Conservation (phyloP, 2,797 vertebrate species). For the Trichosurus vulpecula region DNA sequence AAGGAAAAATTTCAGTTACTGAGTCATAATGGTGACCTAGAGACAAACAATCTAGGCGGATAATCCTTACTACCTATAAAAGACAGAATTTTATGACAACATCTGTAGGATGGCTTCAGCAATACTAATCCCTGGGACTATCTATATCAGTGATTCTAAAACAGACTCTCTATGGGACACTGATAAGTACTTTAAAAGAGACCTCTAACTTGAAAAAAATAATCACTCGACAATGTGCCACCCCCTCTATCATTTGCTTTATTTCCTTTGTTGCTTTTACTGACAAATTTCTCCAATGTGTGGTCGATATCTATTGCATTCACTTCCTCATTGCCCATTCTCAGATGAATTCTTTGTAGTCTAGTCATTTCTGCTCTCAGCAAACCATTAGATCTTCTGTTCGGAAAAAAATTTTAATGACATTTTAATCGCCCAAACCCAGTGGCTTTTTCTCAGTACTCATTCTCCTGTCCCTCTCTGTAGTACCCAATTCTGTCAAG, state of each 20-base stretch:
- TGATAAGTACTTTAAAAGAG: neutral
- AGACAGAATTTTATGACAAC: constrained; percentile 21
- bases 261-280: neutral
- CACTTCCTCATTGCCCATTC: neutral
- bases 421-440: constrained; percentile 1
- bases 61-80: constrained; percentile 11
- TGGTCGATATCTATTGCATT: neutral
- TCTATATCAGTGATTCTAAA: constrained; percentile 13
- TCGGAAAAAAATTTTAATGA: constrained; percentile 8
- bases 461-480: neutral
- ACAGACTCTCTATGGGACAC: constrained; percentile 9
- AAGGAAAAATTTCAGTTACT: constrained; percentile 29
- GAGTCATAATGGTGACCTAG: constrained; percentile 4
- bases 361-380: neutral
- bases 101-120: constrained; percentile 20
- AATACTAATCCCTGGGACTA: neutral
- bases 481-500: neutral
- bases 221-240: constrained; percentile 5
- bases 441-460: neutral
- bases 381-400: constrained; percentile 2
- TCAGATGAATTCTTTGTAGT: neutral
- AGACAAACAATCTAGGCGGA: constrained; percentile 37
- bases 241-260: neutral
- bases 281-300: constrained; percentile 1
- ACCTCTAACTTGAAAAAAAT: constrained; percentile 14